Conservation (phyloP, 2,797 vertebrate species). For the Notoglanidium macrostoma region DNA sequence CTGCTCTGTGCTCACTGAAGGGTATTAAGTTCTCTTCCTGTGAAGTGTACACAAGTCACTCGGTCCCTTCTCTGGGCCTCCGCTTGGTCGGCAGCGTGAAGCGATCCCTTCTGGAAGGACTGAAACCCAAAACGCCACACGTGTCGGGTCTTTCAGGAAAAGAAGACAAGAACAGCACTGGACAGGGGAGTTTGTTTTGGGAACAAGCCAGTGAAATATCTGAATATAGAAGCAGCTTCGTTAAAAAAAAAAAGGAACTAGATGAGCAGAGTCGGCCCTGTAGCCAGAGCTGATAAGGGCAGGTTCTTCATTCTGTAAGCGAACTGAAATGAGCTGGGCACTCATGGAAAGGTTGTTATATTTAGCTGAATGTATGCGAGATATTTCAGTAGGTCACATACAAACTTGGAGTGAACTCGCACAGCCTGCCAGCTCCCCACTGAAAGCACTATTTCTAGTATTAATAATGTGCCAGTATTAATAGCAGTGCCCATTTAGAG, state of each 20-base stretch:
- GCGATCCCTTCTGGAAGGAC: constrained; percentile 58
- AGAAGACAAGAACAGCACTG: constrained; percentile 36
- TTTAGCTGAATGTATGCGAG: constrained; percentile 7
- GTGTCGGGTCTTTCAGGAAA: constrained; percentile 45
- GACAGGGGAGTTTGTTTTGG: constrained; percentile 39
- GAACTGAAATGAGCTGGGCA: not conserved
- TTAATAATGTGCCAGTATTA: constrained; percentile 54
- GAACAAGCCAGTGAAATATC: constrained; percentile 26
- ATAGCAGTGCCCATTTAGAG: constrained; percentile 44
- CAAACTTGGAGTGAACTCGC: constrained; percentile 20
- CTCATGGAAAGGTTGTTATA: constrained; percentile 31
- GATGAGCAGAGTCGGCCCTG: not conserved
- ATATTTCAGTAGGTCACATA: constrained; percentile 26
- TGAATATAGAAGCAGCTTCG: constrained; percentile 5
- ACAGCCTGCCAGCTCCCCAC: constrained; percentile 17
- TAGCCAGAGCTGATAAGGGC: constrained; percentile 4
- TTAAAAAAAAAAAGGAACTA: not conserved
- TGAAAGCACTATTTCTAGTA: constrained; percentile 48
- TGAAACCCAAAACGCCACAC: constrained; percentile 51
- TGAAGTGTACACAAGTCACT: constrained; percentile 47
- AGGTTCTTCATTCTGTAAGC: not conserved
- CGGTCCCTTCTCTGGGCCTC: constrained; percentile 73
- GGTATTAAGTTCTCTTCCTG: constrained; percentile 59
- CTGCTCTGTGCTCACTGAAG: constrained; percentile 46
- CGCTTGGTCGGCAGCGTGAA: constrained; percentile 64